Evolutionary conservation across 2,888 invertebrate genomes (phyloP).

Genomic region (Harpalus rubripes): DNA sequence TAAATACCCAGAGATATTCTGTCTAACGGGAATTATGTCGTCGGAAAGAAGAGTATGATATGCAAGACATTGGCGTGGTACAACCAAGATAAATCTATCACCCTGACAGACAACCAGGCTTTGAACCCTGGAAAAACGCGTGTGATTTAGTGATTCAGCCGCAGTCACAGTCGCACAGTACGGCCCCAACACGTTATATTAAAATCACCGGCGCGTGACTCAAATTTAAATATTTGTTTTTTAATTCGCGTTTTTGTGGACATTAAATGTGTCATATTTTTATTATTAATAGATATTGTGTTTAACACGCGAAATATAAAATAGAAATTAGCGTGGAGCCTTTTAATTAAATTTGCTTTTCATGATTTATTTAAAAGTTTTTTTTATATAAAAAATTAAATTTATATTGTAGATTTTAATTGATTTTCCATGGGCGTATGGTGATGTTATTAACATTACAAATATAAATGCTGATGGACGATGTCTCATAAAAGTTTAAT

Average conservation of each 20-base stretch:
- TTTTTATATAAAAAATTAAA: slow-evolving; percentile 1
- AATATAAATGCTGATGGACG: neutral
- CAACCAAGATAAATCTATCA: slow-evolving; percentile 65
- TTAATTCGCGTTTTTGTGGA: slow-evolving; percentile 40
- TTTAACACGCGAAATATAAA: slow-evolving; percentile 33
- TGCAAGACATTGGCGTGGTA: slow-evolving; percentile 46
- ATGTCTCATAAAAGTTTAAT: slow-evolving; percentile 11
- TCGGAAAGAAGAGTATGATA: slow-evolving; percentile 57
- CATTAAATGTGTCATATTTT: slow-evolving; percentile 43
- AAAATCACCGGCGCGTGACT: slow-evolving; percentile 42
- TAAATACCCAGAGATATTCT: slow-evolving; percentile 60
- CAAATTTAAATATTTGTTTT: slow-evolving; percentile 31
- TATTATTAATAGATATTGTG: slow-evolving; percentile 51
- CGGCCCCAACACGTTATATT: slow-evolving; percentile 24
- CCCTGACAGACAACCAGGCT: slow-evolving; percentile 52
- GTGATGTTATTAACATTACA: neutral
- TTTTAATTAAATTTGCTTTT: slow-evolving; percentile 39
- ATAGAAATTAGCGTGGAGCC: slow-evolving; percentile 11
- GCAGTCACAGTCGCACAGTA: neutral
- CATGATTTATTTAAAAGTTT: slow-evolving; percentile 25
- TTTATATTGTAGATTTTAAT: slow-evolving; percentile 20
- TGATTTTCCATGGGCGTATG: neutral
- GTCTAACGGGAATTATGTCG: slow-evolving; percentile 60
- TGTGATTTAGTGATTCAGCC: slow-evolving; percentile 45
- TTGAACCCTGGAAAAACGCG: slow-evolving; percentile 33